These are phyloP conservation scores for Odontamblyopus rebecca DNA, from an alignment of 2,797 vertebrate species.

Conservation along the genomic window DNA sequence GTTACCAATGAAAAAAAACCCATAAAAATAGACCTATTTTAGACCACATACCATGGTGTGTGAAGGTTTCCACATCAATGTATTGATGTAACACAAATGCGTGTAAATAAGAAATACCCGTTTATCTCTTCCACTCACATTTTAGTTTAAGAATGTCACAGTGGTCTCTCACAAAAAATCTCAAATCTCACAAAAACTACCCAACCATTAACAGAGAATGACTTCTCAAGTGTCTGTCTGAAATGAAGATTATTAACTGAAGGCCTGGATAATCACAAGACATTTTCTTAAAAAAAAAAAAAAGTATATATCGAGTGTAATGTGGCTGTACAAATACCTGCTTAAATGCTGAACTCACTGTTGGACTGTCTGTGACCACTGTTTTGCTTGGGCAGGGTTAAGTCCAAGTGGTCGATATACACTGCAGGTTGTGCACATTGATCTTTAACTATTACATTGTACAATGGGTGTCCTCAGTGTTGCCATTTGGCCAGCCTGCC, in stretches of 20 bases:
- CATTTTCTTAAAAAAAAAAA: no score
- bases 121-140: no score
- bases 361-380: slow-evolving; percentile 1
- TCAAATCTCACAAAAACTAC: not conserved
- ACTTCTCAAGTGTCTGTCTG: not conserved
- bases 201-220: not conserved
- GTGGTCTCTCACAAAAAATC: no score
- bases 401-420: slow-evolving; percentile 26
- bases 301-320: not conserved
- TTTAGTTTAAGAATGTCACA: no score
- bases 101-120: no score
- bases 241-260: not conserved
- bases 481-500: slow-evolving; percentile 41
- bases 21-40: no score
- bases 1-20: no score
- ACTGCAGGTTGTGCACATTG: slow-evolving; percentile 31
- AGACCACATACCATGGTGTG: no score
- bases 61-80: no score
- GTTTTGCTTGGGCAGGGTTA: not conserved
- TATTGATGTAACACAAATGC: no score
- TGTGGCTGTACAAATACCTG: not conserved
- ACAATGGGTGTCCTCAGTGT: slow-evolving; percentile 24
- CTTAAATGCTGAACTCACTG: not conserved
- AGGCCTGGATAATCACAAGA: not conserved
- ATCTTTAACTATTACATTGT: slow-evolving; percentile 35